Base-by-base conservation (phyloP, 2,888 invertebrate genomes). In the Spilarctia lutea region DNA sequence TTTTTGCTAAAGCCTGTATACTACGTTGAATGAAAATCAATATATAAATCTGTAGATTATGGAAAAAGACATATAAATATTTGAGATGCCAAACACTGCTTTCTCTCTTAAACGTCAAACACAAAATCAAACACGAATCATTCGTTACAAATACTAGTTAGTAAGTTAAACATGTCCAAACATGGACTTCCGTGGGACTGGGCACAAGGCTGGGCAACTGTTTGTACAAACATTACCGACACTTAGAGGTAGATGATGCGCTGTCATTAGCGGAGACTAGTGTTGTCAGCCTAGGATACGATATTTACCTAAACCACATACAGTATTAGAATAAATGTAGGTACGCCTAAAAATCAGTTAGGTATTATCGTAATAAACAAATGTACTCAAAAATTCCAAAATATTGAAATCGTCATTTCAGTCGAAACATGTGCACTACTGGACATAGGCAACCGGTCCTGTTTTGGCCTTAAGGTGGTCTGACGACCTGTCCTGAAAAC, bases 121-220 rank as follows among this genome's bases (percentile, higher is more conserved):
- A 82, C 65, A 68, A 78, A 30, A 67, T 48, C 79, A 81, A 85
- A 83, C 76, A 83, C 13, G 48, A 68, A 82, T 82, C 79, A 87
- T 83, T 81, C 82, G 87, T 84, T 87, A 88, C 85, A 84, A 83
- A 84, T 86, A 84, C 82, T 83, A 84, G 78, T 83, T 81, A 83
- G 81, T 83, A 73, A 85, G 86, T 89, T 91, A 91, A 92, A 87
- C 85, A 90, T 83, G 78, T 75, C 88, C 88, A 91, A 91, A 92
- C 88, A 92, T 83, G 85, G 78, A 85, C 85, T 91, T 92, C 93
- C 93, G 92, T 93, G 92, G 89, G 93, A 92, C 91, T 86, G 88
- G 89, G 89, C 87, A 87, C 86, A 86, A 78, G 76, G 80, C 75
- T 80, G 79, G 79, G 24, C 76, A 82, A 81, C 56, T 90, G 86